phyloP scores from a whole-genome alignment of 2,797 vertebrate genomes.

The Synanceia verrucosa region DNA sequence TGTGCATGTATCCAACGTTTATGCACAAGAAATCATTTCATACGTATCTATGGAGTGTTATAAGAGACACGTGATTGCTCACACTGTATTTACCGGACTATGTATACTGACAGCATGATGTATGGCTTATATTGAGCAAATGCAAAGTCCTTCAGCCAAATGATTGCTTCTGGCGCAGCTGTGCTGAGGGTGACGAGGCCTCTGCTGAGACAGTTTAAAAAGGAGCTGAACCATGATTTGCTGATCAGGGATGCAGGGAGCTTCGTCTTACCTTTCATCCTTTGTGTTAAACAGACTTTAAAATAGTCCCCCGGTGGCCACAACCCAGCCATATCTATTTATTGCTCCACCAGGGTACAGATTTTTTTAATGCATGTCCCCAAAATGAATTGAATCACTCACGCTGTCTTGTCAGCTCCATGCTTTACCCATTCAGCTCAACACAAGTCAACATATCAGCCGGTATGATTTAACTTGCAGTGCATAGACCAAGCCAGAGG shows the following conservation, averaged over 20 bases:
- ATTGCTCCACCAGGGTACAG: not conserved
- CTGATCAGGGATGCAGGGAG: not conserved
- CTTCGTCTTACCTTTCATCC: not conserved
- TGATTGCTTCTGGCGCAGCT: conserved; percentile 57
- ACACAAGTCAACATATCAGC: not conserved
- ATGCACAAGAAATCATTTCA: not conserved
- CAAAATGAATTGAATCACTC: conserved; percentile 12
- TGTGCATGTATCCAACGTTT: not conserved
- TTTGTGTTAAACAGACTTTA: not conserved
- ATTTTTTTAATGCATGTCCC: not conserved
- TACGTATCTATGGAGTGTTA: conserved; percentile 1
- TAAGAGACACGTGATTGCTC: conserved; percentile 4
- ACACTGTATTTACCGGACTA: conserved; percentile 14
- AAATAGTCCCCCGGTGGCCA: not conserved
- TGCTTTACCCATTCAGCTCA: not conserved
- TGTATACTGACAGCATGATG: conserved; percentile 52
- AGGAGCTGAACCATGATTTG: conserved; percentile 26
- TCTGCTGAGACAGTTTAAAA: conserved; percentile 35
- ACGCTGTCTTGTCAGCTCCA: not conserved
- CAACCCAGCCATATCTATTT: not conserved
- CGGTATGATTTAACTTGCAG: not conserved
- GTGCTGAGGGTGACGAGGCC: conserved; percentile 28
- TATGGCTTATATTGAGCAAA: conserved; percentile 58
- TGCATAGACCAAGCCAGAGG: not conserved
- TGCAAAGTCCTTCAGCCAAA: conserved; percentile 59